Conservation (phyloP, 2,113 vertebrate genomes). For the Myiozetetes cayanensis region DNA sequence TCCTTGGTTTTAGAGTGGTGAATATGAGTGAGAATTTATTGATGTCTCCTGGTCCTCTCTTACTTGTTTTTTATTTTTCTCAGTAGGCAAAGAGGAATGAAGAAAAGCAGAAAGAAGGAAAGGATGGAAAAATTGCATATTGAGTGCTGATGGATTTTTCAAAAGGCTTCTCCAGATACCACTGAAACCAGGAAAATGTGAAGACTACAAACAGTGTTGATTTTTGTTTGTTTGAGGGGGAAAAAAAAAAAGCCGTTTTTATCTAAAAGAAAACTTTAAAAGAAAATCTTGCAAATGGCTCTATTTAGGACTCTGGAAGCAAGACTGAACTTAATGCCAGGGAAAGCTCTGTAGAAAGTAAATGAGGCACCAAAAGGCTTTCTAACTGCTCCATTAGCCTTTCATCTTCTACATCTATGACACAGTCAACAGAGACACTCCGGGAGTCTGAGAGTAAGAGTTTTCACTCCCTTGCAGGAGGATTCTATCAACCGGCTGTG, state of each 20-base stretch:
- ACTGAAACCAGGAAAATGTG: neutral
- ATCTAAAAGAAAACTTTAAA: neutral
- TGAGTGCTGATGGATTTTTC: neutral
- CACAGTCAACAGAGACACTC: slow-evolving; percentile 16
- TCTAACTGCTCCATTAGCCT: slow-evolving; percentile 31
- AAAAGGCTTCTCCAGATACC: neutral
- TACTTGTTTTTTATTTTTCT: neutral
- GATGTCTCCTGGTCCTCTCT: neutral
- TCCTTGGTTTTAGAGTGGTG: neutral
- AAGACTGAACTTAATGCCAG: neutral
- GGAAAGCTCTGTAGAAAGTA: neutral
- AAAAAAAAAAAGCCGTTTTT: neutral
- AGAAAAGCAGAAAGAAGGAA: neutral
- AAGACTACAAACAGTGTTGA: neutral
- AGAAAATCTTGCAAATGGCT: neutral
- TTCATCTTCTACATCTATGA: slow-evolving; percentile 30
- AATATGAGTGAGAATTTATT: neutral
- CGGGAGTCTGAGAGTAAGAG: neutral
- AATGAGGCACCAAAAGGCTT: slow-evolving; percentile 43
- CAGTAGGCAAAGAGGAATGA: neutral
- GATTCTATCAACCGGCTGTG: neutral
- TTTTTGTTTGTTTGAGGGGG: neutral
- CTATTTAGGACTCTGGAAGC: neutral
- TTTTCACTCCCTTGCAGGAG: neutral
- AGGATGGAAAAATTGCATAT: neutral